Base-by-base conservation (phyloP, 2,888 invertebrate species). In the Heliconius aoede region DNA sequence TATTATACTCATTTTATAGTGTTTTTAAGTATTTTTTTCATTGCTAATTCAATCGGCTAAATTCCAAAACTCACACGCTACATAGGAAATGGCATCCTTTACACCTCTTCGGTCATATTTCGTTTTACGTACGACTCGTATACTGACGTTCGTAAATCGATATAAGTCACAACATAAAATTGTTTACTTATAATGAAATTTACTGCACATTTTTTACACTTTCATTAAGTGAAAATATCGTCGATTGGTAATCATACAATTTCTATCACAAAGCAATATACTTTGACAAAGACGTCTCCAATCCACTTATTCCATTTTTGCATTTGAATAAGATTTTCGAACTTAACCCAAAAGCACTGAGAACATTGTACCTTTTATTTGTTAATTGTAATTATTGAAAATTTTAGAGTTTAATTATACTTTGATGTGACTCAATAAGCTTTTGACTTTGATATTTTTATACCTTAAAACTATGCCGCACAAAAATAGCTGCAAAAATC, bases 401-500 rank as follows among this genome's bases (percentile, higher is more conserved):
- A 65, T 65, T 32, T 32, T n/a, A 32, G 2, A 32, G 32, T n/a
- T 3, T 9, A n/a, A 65, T 36, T 24, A 40, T 36, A 24, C 24
- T 26, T 65, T 26, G 24, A 15, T 36, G 36, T 40, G 36, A 65
- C 36, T 65, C 24, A 15, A 71, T 58, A 36, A 58, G 26, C 40
- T 60, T 72, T 40, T 40, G 36, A 72, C 18, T 58, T 36, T 40
- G 26, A 21, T 72, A 72, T 72, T 72, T 26, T 72, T 36, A 60
- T 21, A 40, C 26, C 60, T 60, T 26, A 72, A 72, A 72, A 74
- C 77, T 77, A 75, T 79, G 79, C 76, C 80, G 89, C 89, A 85
- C 90, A 90, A 91, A 92, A 93, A 93, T 93, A 93, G 89, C 88
- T 81, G 84, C 86, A 84, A 91, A 92, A 93, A 93, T 93, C 92